A percentile compares a stretch with the other conserved stretches of the same genome.
Conservation (phyloP, 2,797 vertebrate genomes). For the Alauda arvensis region DNA sequence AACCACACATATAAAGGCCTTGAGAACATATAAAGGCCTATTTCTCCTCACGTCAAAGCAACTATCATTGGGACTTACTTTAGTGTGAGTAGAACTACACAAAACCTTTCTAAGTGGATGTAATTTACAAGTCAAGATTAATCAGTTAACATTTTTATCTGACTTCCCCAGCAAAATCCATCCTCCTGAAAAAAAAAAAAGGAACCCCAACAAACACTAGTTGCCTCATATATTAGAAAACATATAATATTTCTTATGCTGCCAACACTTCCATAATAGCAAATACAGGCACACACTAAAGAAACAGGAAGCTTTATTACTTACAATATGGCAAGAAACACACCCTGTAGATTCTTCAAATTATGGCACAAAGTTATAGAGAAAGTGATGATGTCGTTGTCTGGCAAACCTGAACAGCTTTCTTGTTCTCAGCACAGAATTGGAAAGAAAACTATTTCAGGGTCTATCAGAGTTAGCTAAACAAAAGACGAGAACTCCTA, state of each 20-base stretch:
- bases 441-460: background rate
- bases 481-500: background rate
- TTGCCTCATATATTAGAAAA: background rate
- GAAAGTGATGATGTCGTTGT: background rate
- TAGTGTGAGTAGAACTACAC: background rate
- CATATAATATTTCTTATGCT: background rate
- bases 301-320: background rate
- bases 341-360: background rate
- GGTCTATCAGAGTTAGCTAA: background rate
- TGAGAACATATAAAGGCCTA: background rate
- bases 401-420: background rate
- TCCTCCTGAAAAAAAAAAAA: background rate
- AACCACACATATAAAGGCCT: background rate
- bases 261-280: background rate
- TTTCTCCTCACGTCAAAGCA: background rate
- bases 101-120: background rate
- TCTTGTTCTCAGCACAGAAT: background rate
- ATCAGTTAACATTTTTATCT: background rate
- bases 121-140: background rate
- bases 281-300: background rate
- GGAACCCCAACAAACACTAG: background rate
- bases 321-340: background rate
- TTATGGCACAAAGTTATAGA: background rate
- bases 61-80: background rate
- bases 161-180: background rate